Evolutionary conservation across 1,140 invertebrate species (phyloP), one percentile per base, ranked within the genome.

Genomic region (Aphaenogaster rudis): DNA sequence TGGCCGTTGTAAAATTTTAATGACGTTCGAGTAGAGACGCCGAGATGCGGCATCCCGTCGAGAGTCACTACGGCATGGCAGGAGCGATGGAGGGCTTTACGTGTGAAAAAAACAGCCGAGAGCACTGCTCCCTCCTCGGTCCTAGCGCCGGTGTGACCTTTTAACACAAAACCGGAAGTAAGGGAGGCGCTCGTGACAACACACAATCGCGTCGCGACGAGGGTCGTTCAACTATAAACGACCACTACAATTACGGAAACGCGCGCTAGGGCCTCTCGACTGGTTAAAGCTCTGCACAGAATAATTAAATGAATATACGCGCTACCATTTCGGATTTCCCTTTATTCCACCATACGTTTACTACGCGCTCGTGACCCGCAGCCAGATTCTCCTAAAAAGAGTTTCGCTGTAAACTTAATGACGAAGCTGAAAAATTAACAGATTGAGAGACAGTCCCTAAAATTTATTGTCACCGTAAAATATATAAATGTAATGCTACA

Each of bases 181-280:
- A 92, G 92, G 91, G 88, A 78, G 89, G 69, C 85, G 90, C 93
- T 93, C 85, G 84, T 90, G 85, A 91, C 91, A 88, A 91, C 91
- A 93, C 90, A 93, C 92, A 93, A 91, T 92, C 88, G 88, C 91
- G 82, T 88, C 87, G 88, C 86, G 88, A 91, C 91, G 86, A 93
- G 92, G 88, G 92, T 93, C 92, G 88, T 94, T 94, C 93, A 94
- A 94, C 93, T 94, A 94, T 93, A 94, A 94, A 94, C 93, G 93
- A 94, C 93, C 93, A 93, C 93, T 94, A 94, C 93, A 94, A 94
- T 94, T 94, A 93, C 92, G 88, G 88, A 78, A 74, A 88, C 72
- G 80, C 88, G 11, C 84, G 48, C 63, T 57, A 48, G 79, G 54
- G 57, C 66, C 88, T 90, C 87, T 87, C 82, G 64, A 87, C 82